Base-by-base conservation (phyloP, 2,797 vertebrate genomes). In the Sternotherus odoratus region DNA sequence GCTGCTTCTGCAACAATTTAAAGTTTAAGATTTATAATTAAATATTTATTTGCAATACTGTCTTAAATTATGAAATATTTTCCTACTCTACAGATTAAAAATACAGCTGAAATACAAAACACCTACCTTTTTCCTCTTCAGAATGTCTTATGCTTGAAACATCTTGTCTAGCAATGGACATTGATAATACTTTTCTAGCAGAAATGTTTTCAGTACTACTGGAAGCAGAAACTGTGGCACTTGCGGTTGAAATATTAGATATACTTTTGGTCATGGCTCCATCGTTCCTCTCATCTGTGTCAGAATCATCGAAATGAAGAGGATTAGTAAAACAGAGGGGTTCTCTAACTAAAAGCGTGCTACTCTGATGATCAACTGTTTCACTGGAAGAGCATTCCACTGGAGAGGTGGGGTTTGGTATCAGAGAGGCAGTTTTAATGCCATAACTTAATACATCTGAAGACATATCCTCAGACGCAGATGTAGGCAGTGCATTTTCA, bases 321-420 rank as follows among this genome's bases (percentile, higher is more conserved):
- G 99, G 99, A 97, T 99, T 99, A 95, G 99, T 99, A 97, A 99
- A 99, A 97, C 99, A 98, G 85, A 99, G 98, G 26, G 99, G 99
- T 80, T 98, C 98, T 97, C 98, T 98, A 92, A 95, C 77, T 30
- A 88, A 77, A 94, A 96, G 48, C 54, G 96, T 78, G 66, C 91
- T 88, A 49, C 77, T 85, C 53, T 69, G 90, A 82, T 89, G 86
- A 85, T 86, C 97, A 82, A 84, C 21, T 48, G 13, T 63, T 69
- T 95, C 96, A 57, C 48, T 81, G 43, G 80, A 63, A 92, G 93
- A 85, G 84, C 85, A 74, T 79, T 97, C 97, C 51, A 28, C 91
- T 83, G 95, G 97, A 78, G 95, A 84, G 51, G 97, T 89, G 16
- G 97, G 97, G 89, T 96, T 97, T 12, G 98, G 96, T 93, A 82